Conservation (phyloP, 2,888 invertebrate species). For the Exephanes ischioxanthus region DNA sequence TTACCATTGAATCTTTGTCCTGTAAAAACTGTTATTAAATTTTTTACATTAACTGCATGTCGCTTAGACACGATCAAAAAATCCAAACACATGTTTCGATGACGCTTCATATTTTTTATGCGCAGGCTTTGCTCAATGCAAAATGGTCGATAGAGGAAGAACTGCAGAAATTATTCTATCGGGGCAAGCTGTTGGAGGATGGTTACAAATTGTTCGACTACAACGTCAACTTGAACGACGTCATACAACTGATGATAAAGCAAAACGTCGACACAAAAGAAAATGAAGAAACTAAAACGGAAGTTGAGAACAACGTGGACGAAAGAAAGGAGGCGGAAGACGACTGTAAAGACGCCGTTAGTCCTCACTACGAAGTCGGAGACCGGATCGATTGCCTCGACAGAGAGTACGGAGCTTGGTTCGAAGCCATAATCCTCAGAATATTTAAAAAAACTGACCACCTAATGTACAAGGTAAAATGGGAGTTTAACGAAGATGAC, state of each 20-base stretch:
- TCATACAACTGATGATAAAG: conserved; percentile 89
- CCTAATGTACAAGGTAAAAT: conserved; percentile 74
- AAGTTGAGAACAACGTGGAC: conserved; percentile 8
- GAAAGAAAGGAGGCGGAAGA: conserved; percentile 40
- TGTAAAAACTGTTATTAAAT: neutral
- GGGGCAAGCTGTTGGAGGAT: conserved; percentile 91
- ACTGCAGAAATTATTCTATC: conserved; percentile 88
- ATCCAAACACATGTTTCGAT: neutral
- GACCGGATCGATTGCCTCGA: conserved; percentile 90
- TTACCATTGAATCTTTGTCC: neutral
- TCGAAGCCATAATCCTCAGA: conserved; percentile 88
- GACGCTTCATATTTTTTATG: neutral
- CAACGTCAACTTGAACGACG: conserved; percentile 91
- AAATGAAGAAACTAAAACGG: conserved; percentile 16
- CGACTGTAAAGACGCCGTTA: conserved; percentile 80
- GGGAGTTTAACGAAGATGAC: conserved; percentile 83
- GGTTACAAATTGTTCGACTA: conserved; percentile 92
- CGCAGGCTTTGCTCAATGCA: conserved; percentile 77
- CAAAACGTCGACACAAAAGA: conserved; percentile 57
- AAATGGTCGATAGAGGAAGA: conserved; percentile 87
- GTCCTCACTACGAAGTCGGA: conserved; percentile 86
- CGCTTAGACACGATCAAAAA: neutral
- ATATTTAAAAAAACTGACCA: conserved; percentile 84
- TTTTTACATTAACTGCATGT: neutral
- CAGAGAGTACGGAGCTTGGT: conserved; percentile 89